Evolutionary conservation across 2,113 vertebrate genomes (phyloP).

Genomic region (Chiloscyllium plagiosum): DNA sequence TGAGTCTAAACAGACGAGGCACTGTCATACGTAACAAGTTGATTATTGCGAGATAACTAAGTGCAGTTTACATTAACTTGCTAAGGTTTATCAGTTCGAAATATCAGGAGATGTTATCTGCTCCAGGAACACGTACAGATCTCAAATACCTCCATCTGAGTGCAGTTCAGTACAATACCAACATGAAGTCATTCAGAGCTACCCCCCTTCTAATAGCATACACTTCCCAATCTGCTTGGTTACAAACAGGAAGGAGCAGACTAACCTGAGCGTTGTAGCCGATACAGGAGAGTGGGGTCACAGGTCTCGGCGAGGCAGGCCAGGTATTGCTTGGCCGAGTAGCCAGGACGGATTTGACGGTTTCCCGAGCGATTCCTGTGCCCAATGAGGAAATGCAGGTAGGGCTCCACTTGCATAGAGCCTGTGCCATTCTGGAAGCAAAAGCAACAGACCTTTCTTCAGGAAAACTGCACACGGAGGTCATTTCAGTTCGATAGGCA

Average conservation of each 20-base stretch:
- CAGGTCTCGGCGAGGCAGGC: constrained; percentile 43
- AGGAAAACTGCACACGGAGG: background rate
- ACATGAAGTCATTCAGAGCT: too few relatives aligned
- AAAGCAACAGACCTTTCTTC: background rate
- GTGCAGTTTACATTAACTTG: too few relatives aligned
- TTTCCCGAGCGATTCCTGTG: constrained; percentile 38
- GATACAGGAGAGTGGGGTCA: constrained; percentile 39
- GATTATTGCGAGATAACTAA: too few relatives aligned
- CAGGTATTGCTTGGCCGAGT: constrained; percentile 51
- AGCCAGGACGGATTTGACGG: constrained; percentile 48
- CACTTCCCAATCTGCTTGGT: background rate
- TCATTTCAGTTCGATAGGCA: too few relatives aligned
- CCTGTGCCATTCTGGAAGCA: constrained; percentile 1
- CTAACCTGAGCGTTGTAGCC: constrained; percentile 1
- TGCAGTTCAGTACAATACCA: too few relatives aligned
- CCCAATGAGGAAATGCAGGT: constrained; percentile 48
- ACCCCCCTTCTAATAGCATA: too few relatives aligned
- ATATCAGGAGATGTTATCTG: too few relatives aligned
- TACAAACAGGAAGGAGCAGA: background rate
- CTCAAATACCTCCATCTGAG: too few relatives aligned
- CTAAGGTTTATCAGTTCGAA: too few relatives aligned
- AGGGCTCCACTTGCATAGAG: constrained; percentile 39
- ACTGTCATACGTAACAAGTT: too few relatives aligned
- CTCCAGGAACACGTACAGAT: too few relatives aligned
- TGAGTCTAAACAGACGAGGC: too few relatives aligned